Evolutionary conservation across 1,140 invertebrate species (phyloP).

Genomic region (Eupeodes corollae): DNA sequence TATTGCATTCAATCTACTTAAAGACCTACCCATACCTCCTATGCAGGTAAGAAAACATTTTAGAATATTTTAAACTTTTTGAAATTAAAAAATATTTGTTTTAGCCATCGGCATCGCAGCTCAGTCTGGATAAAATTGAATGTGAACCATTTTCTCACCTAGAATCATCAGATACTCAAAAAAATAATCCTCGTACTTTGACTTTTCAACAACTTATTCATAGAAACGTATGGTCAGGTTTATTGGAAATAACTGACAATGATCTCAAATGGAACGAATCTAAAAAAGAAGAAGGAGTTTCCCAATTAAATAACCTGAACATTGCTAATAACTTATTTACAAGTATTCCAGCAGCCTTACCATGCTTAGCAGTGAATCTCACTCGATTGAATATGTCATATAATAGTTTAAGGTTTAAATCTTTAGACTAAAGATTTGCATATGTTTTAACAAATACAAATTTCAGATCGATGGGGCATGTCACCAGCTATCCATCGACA

Average conservation of each 20-base stretch:
- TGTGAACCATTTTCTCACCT: slow-evolving; percentile 19
- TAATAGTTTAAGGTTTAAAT: slow-evolving; percentile 53
- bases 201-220: slow-evolving; percentile 43
- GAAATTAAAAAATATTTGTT: neutral
- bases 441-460: neutral
- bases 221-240: slow-evolving; percentile 62
- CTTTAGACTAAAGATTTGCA: neutral
- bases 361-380: slow-evolving; percentile 77
- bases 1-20: slow-evolving; percentile 79
- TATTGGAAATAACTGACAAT: slow-evolving; percentile 58
- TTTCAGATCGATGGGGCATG: slow-evolving; percentile 66
- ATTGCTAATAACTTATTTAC: slow-evolving; percentile 85
- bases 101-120: slow-evolving; percentile 19
- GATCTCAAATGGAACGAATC: slow-evolving; percentile 40
- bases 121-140: slow-evolving; percentile 29
- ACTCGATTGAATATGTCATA: slow-evolving; percentile 82
- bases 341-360: slow-evolving; percentile 71
- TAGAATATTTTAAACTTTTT: neutral
- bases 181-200: slow-evolving; percentile 17
- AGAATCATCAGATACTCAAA: slow-evolving; percentile 7
- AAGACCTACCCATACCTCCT: slow-evolving; percentile 56
- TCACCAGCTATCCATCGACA: slow-evolving; percentile 77
- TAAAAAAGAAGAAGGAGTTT: slow-evolving; percentile 32
- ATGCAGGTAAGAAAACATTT: slow-evolving; percentile 25
- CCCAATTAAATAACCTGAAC: slow-evolving; percentile 64